phyloP scores from a whole-genome alignment of 2,797 vertebrate genomes.

The Chiloscyllium punctatum region DNA sequence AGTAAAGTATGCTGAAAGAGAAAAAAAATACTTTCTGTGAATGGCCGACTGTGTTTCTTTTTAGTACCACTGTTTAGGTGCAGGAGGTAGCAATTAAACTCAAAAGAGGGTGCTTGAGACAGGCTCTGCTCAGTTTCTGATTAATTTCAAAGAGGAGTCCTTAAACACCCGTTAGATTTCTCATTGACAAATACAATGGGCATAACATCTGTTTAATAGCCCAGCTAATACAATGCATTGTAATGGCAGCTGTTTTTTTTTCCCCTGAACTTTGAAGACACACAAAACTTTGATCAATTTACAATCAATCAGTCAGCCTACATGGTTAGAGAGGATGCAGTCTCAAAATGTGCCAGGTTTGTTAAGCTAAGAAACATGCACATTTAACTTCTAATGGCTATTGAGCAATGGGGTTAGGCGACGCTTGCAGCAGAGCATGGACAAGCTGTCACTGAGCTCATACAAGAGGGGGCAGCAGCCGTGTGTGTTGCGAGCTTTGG shows the following conservation, averaged over 20 bases:
- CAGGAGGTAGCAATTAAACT: neutral
- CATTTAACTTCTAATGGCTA: neutral
- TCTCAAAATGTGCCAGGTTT: neutral
- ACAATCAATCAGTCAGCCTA: neutral
- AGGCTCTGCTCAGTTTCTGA: slow-evolving; percentile 8
- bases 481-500: neutral
- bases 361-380: too few species aligned
- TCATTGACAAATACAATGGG: neutral
- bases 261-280: neutral
- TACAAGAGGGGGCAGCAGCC: slow-evolving; percentile 18
- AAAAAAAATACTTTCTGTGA: neutral
- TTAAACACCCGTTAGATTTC: neutral
- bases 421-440: neutral
- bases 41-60: neutral
- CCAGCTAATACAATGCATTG: neutral
- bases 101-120: neutral
- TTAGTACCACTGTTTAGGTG: neutral
- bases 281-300: neutral
- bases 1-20: neutral
- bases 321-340: neutral
- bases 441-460: neutral
- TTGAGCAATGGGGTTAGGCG: neutral
- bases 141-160: neutral
- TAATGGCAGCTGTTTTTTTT: neutral
- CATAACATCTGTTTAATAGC: neutral